These are phyloP conservation scores for Rhimphoctona megacephalus DNA, from an alignment of 2,888 invertebrate species.

Conservation along the genomic window DNA sequence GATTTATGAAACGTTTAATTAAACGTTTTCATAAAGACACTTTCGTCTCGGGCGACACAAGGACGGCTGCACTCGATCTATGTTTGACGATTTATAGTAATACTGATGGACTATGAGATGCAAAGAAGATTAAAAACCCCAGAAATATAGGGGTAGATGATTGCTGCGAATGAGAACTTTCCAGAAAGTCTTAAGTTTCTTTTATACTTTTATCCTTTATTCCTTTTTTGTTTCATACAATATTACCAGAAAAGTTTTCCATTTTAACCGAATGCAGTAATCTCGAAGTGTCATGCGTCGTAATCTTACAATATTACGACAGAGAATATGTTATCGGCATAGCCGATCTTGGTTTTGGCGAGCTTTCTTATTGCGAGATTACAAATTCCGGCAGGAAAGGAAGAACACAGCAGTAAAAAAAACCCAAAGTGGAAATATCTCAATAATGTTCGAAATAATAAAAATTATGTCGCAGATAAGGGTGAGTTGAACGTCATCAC, in stretches of 20 bases:
- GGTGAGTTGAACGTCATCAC: slow-evolving; percentile 71
- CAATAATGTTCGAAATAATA: background rate
- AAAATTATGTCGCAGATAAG: slow-evolving; percentile 69
- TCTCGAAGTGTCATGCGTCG: background rate
- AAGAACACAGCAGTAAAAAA: slow-evolving; percentile 50
- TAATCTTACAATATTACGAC: background rate
- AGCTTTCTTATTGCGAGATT: slow-evolving; percentile 41
- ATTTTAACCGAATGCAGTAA: slow-evolving; percentile 14
- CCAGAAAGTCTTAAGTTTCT: slow-evolving; percentile 13
- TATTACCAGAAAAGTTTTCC: background rate
- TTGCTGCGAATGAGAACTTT: slow-evolving; percentile 8
- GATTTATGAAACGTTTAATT: slow-evolving; percentile 83
- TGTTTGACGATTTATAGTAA: slow-evolving; percentile 75
- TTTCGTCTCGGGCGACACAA: slow-evolving; percentile 48
- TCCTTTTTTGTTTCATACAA: background rate
- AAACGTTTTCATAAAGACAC: slow-evolving; percentile 82
- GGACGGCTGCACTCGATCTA: slow-evolving; percentile 62
- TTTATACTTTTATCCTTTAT: slow-evolving; percentile 16
- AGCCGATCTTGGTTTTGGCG: background rate
- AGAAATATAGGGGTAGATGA: slow-evolving; percentile 38
- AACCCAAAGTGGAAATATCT: slow-evolving; percentile 65
- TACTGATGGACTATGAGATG: slow-evolving; percentile 57
- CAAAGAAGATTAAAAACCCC: slow-evolving; percentile 39
- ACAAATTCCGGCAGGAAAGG: slow-evolving; percentile 17
- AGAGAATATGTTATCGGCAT: background rate